These are phyloP conservation scores for Corythornis vintsioides DNA, from an alignment of 2,113 vertebrate genomes.

Conservation along the genomic window DNA sequence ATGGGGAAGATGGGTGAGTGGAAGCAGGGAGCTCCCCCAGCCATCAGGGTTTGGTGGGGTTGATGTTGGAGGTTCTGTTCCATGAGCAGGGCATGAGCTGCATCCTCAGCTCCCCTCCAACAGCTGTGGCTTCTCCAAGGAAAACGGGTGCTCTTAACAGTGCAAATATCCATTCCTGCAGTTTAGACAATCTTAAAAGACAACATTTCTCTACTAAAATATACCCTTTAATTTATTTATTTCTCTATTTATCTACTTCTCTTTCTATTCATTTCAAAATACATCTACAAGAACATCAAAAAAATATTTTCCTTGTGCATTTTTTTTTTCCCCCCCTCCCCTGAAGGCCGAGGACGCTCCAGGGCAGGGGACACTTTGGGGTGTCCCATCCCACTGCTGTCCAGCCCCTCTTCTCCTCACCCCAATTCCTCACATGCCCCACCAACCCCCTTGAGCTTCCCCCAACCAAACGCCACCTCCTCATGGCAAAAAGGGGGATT, in stretches of 20 bases:
- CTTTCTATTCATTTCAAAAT: slow-evolving; percentile 72
- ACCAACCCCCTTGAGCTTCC: neutral
- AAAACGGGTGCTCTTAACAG: slow-evolving; percentile 24
- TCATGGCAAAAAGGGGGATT: neutral
- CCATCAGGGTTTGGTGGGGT: neutral
- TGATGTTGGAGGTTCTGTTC: neutral
- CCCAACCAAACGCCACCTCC: neutral
- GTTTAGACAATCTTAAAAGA: slow-evolving; percentile 52
- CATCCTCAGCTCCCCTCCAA: neutral
- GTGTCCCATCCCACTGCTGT: neutral
- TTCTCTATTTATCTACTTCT: neutral
- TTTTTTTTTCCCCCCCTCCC: neutral
- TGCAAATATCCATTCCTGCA: slow-evolving; percentile 61
- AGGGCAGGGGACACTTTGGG: neutral
- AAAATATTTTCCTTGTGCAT: slow-evolving; percentile 75
- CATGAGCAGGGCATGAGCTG: neutral
- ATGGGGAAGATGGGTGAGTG: neutral
- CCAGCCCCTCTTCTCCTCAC: neutral
- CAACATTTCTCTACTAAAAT: slow-evolving; percentile 73
- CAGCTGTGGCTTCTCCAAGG: slow-evolving; percentile 31
- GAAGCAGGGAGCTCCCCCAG: neutral
- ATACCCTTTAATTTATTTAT: slow-evolving; percentile 46
- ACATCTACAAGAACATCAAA: slow-evolving; percentile 77
- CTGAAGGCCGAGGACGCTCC: neutral
- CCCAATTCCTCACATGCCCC: neutral